Evolutionary conservation across 2,113 vertebrate genomes (phyloP), one percentile per base, ranked within the genome.

Genomic region (Ophiodon elongatus): DNA sequence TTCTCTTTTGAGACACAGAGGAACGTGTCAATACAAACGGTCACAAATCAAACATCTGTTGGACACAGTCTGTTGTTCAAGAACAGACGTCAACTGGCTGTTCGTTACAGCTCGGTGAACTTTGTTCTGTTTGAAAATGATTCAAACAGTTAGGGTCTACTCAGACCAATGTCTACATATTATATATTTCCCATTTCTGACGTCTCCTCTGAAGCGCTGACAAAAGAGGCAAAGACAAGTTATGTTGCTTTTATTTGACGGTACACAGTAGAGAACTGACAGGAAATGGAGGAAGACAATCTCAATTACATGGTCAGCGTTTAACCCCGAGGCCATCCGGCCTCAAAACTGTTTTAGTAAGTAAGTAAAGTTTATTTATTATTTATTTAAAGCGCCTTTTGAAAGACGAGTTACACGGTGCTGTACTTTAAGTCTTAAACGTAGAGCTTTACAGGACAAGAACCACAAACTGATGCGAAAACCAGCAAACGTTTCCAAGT

Each of bases 41-140:
- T 9, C 50, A 54, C 13, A 29, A 33, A 45, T 27, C 60, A 89
- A 81, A 90, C 39, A 68, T 70, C 17, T 39, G 67, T 70, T 73
- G 52, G 56, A 57, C 52, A n/a, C 59, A 11, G 21, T 54, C 1
- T 19, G 64, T 78, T 68, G 25, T 1, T 2, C 15, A 74, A 83
- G 7, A 76, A 25, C 0, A 7, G 6, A 82, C 6, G 31, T 72
- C 45, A 60, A 0, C 17, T 41, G n/a, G 23, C 47, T 74, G 60
- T 17, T 67, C 57, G 80, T 73, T 6, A 79, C 7, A 1, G 11
- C 11, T 14, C 3, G 4, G 9, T n/a, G 81, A 82, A 76, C 85
- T 84, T 89, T 80, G 80, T 23, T 71, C 88, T 56, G 57, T 88
- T 81, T 85, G 50, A 75, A 63, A 27, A 70, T 4, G 35, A 67